phyloP scores from a whole-genome alignment of 1,140 invertebrate genomes.

The Bemisia tabaci region DNA sequence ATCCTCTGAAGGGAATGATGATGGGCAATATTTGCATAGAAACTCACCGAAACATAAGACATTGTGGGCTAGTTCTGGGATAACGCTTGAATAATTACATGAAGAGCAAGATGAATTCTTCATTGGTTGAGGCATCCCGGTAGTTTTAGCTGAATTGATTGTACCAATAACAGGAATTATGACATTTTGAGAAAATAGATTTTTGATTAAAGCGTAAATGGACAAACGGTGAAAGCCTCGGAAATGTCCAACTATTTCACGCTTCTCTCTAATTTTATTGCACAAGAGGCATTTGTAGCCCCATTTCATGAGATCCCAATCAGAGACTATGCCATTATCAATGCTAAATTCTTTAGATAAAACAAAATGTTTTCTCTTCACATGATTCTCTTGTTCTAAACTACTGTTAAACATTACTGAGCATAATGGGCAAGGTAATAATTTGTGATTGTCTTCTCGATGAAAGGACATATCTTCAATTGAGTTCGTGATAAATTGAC shows the following conservation, averaged over 20 bases:
- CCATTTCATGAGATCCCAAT: background rate
- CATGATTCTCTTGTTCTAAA: background rate
- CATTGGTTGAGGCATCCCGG: background rate
- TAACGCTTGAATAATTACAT: background rate
- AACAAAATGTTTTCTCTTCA: background rate
- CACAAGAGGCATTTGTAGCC: background rate
- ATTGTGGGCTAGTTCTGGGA: background rate
- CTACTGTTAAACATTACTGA: slow-evolving; percentile 13
- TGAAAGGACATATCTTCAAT: background rate
- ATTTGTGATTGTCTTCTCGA: slow-evolving; percentile 10
- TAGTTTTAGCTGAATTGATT: background rate
- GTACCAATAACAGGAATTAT: background rate
- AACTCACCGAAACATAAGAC: background rate
- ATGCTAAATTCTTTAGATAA: background rate
- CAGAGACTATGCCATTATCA: background rate
- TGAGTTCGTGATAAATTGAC: slow-evolving; percentile 6
- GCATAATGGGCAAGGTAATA: slow-evolving; percentile 15
- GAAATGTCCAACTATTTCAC: background rate
- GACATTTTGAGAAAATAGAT: background rate
- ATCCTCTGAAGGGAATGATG: background rate
- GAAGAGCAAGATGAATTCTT: background rate
- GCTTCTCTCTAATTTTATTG: background rate
- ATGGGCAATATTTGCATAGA: background rate
- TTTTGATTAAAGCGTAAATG: background rate
- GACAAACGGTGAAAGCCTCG: background rate